These are phyloP conservation scores for Orchestes rusci DNA, from an alignment of 2,888 invertebrate genomes.

Conservation along the genomic window DNA sequence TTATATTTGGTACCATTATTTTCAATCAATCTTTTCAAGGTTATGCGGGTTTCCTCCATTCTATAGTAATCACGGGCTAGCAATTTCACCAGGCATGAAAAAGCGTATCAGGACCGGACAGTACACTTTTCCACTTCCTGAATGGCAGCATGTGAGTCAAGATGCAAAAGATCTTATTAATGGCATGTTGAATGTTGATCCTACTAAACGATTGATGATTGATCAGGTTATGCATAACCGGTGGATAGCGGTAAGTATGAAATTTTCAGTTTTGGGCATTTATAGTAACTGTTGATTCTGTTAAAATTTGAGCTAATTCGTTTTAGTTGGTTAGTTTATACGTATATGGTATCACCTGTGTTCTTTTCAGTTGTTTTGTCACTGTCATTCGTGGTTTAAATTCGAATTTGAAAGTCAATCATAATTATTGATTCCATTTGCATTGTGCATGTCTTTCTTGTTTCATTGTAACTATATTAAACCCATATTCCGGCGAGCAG, in stretches of 20 bases:
- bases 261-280: background rate
- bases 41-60: constrained; percentile 99
- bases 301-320: no score
- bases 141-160: constrained; percentile 90
- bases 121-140: constrained; percentile 94
- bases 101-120: constrained; percentile 92
- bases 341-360: no score
- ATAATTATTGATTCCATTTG: no score
- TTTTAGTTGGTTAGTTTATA: no score
- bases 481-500: no score
- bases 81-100: constrained; percentile 99
- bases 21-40: no score
- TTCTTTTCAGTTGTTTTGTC: no score
- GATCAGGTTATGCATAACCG: constrained; percentile 82
- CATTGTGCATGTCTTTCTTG: no score
- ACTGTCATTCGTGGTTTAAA: no score
- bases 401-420: no score
- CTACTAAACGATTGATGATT: constrained; percentile 81
- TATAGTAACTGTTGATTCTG: background rate
- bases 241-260: constrained; percentile 71
- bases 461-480: no score
- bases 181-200: constrained; percentile 91
- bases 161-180: constrained; percentile 94
- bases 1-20: no score
- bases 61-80: constrained; percentile 94